These are phyloP conservation scores for Plagodis pulveraria DNA, from an alignment of 2,888 invertebrate genomes.

Conservation along the genomic window DNA sequence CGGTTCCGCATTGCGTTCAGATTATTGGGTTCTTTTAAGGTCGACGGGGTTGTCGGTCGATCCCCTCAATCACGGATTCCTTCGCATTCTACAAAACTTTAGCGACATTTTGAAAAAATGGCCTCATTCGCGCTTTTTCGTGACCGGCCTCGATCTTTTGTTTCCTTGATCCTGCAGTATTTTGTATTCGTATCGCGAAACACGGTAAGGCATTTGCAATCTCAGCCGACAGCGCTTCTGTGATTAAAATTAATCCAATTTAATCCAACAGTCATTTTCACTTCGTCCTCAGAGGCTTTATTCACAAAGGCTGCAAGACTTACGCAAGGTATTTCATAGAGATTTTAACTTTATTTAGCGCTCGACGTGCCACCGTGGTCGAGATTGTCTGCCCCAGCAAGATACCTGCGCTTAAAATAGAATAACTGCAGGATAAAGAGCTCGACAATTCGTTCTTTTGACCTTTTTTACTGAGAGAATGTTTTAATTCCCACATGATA, in stretches of 20 bases:
- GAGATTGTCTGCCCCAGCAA: slow-evolving; percentile 53
- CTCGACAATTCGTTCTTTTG: slow-evolving; percentile 56
- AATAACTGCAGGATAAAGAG: slow-evolving; percentile 57
- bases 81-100: slow-evolving; percentile 54
- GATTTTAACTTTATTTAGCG: slow-evolving; percentile 64
- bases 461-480: slow-evolving; percentile 39
- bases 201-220: slow-evolving; percentile 25
- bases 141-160: slow-evolving; percentile 36
- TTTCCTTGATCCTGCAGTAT: slow-evolving; percentile 38
- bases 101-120: slow-evolving; percentile 42
- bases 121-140: slow-evolving; percentile 31
- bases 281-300: slow-evolving; percentile 36
- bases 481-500: slow-evolving; percentile 44
- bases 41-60: slow-evolving; percentile 53
- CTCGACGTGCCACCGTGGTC: slow-evolving; percentile 42
- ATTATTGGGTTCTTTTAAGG: slow-evolving; percentile 61
- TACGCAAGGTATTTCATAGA: slow-evolving; percentile 54
- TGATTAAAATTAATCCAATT: slow-evolving; percentile 39
- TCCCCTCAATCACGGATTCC: slow-evolving; percentile 53
- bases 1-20: slow-evolving; percentile 63
- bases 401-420: slow-evolving; percentile 68
- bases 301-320: slow-evolving; percentile 50
- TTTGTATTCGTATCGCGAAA: slow-evolving; percentile 17
- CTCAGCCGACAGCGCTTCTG: slow-evolving; percentile 35
- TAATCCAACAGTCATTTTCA: slow-evolving; percentile 35